Evolutionary conservation across 2,797 vertebrate species (phyloP).

Genomic region (Anas flavirostris): DNA sequence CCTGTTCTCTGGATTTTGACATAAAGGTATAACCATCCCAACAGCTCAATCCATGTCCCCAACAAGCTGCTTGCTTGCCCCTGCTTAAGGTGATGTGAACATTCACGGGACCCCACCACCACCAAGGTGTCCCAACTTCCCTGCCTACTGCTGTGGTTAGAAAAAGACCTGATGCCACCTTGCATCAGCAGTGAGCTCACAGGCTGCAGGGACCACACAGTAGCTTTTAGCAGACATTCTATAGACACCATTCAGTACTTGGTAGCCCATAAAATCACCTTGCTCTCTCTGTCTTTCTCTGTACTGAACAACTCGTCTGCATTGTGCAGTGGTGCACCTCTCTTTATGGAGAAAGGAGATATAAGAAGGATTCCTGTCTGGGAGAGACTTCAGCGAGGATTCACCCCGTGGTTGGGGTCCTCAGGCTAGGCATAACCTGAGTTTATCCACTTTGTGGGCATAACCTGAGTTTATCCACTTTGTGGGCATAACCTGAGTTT

Average conservation of each 20-base stretch:
- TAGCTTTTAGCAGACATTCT: neutral
- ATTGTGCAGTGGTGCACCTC: neutral
- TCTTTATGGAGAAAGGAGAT: neutral
- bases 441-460: neutral
- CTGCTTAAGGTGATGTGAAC: neutral
- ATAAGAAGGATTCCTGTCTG: rapidly evolving
- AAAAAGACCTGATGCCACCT: neutral
- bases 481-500: neutral
- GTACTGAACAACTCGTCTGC: rapidly evolving
- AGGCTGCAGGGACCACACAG: neutral
- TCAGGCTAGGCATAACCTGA: neutral
- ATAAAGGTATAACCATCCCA: neutral
- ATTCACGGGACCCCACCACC: neutral
- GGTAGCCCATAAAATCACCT: neutral
- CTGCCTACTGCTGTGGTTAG: neutral
- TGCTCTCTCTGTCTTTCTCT: neutral
- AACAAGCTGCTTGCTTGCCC: neutral
- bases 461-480: neutral
- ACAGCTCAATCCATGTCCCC: neutral
- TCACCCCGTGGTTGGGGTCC: neutral
- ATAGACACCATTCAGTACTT: neutral
- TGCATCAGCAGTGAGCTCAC: neutral
- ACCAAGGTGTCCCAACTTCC: neutral
- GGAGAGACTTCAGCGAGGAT: neutral
- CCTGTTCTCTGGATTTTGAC: neutral